phyloP scores from a whole-genome alignment of 1,140 invertebrate genomes.

The Nephila pilipes region DNA sequence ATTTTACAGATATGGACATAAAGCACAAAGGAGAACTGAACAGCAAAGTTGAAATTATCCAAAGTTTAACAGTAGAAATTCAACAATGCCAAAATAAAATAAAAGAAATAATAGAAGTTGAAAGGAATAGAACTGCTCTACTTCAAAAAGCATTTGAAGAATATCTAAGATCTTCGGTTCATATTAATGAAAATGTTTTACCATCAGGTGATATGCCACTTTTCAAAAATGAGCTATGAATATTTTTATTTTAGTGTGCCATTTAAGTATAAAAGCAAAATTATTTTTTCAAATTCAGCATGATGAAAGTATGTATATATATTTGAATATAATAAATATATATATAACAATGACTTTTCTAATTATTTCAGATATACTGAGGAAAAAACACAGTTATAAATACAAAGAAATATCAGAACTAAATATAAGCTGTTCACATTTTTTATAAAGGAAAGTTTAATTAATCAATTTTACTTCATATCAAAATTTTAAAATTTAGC shows the following conservation, averaged over 20 bases:
- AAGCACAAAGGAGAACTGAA: slow-evolving; percentile 10
- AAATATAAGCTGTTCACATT: no score
- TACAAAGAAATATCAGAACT: no score
- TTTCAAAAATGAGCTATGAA: neutral
- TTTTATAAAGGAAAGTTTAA: no score
- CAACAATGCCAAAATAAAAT: slow-evolving; percentile 25
- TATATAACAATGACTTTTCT: neutral
- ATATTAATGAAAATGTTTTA: neutral
- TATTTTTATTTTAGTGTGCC: neutral
- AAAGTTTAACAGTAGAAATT: slow-evolving; percentile 8
- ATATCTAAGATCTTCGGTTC: neutral
- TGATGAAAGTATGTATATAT: neutral
- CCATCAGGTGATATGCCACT: slow-evolving; percentile 7
- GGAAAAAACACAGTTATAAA: no score
- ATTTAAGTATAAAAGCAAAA: neutral
- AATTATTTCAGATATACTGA: no score
- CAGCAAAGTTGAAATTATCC: neutral
- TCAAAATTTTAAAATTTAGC: no score
- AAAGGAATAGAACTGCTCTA: slow-evolving; percentile 8
- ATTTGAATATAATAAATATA: neutral
- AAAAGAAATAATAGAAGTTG: slow-evolving; percentile 16
- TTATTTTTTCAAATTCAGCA: neutral
- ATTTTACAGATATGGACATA: slow-evolving; percentile 14
- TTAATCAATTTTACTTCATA: no score
- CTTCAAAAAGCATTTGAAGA: slow-evolving; percentile 41